A percentile compares a stretch with the other conserved stretches of the same genome.
Conservation (phyloP, 2,113 vertebrate genomes). For the Mandrillus leucophaeus region DNA sequence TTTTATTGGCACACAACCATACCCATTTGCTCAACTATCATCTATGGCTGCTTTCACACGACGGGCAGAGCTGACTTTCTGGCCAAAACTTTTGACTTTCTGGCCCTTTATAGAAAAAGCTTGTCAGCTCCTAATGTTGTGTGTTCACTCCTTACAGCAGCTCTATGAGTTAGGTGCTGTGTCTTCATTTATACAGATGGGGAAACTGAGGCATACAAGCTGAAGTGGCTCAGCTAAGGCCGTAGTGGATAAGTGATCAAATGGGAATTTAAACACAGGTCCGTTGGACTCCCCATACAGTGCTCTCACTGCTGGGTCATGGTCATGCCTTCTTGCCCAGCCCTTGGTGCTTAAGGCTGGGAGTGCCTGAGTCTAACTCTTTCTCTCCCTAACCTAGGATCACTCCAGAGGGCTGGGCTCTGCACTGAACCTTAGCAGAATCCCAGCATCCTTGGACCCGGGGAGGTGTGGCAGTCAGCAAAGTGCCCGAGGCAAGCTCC, state of each 20-base stretch:
- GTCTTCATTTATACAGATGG: background rate
- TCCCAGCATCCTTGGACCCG: background rate
- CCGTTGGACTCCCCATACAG: background rate
- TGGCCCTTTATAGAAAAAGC: background rate
- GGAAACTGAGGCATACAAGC: background rate
- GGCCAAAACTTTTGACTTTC: background rate
- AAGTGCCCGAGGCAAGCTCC: background rate
- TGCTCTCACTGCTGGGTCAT: background rate
- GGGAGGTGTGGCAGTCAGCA: background rate
- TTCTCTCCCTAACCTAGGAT: background rate
- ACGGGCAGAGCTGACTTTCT: background rate
- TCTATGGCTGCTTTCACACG: fast-evolving
- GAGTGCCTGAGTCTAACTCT: background rate
- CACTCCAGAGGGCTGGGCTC: too few relatives aligned
- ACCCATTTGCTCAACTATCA: background rate
- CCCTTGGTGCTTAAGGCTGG: background rate
- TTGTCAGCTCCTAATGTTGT: fast-evolving
- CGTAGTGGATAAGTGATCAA: background rate
- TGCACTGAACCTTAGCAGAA: background rate
- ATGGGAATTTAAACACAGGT: background rate
- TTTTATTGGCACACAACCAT: background rate
- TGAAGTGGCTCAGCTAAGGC: background rate
- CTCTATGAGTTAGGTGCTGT: background rate
- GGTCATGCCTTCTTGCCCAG: too few relatives aligned
- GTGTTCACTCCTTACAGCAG: too few relatives aligned